Percentiles rank a stretch among this genome's conserved stretches.
Evolutionary conservation across 2,888 invertebrate genomes (phyloP).

Genomic region (Drosophila dives): DNA sequence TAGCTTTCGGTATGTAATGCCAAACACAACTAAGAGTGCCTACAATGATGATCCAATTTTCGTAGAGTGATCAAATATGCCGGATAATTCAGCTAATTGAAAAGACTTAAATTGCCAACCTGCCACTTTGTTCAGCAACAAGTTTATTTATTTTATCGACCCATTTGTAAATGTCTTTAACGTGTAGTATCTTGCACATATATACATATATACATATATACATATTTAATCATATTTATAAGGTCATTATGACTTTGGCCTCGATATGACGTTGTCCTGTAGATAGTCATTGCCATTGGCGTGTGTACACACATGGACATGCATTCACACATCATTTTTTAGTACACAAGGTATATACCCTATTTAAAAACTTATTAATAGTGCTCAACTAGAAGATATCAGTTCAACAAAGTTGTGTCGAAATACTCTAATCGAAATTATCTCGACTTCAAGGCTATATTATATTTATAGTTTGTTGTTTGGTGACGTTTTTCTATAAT

Average conservation of each 20-base stretch:
- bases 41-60: background rate
- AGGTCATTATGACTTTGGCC: slow-evolving; percentile 29
- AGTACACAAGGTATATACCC: background rate
- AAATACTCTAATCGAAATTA: background rate
- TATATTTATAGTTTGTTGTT: background rate
- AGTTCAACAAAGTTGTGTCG: background rate
- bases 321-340: background rate
- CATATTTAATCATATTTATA: slow-evolving; percentile 17
- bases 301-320: background rate
- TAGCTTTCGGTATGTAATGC: background rate
- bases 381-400: background rate
- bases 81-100: slow-evolving; percentile 3
- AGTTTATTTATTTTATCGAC: slow-evolving; percentile 64
- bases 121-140: slow-evolving; percentile 49
- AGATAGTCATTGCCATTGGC: slow-evolving; percentile 13
- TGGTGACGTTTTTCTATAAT: background rate
- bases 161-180: slow-evolving; percentile 27
- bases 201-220: slow-evolving; percentile 2
- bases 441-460: background rate
- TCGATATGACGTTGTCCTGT: slow-evolving; percentile 12
- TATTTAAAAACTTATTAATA: background rate
- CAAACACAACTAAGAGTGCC: background rate
- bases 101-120: slow-evolving; percentile 21
- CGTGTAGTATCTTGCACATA: slow-evolving; percentile 34
- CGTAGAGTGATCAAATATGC: background rate